A percentile compares a stretch with the other conserved stretches of the same genome.
Conservation (phyloP, 2,888 invertebrate species). For the Parnassius glacialis region DNA sequence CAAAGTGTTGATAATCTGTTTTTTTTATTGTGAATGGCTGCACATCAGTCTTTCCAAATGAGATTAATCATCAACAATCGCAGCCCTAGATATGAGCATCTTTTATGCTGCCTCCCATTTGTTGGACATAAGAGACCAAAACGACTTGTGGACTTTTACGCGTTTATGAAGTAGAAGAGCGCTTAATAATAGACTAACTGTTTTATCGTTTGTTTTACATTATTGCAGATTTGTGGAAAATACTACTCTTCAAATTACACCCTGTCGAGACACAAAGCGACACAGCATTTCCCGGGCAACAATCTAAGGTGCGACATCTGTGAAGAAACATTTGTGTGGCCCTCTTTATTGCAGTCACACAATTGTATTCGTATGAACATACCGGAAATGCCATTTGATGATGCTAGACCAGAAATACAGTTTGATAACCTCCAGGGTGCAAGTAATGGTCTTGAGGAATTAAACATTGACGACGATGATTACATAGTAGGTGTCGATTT, state of each 20-base stretch:
- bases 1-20: too few relatives aligned
- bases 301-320: slow-evolving; percentile 53
- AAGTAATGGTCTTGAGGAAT: slow-evolving; percentile 47
- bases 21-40: too few relatives aligned
- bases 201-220: too few relatives aligned
- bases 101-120: too few relatives aligned
- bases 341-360: slow-evolving; percentile 52
- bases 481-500: slow-evolving; percentile 56
- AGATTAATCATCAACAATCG: too few relatives aligned
- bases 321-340: slow-evolving; percentile 65
- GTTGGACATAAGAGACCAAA: too few relatives aligned
- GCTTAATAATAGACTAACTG: too few relatives aligned
- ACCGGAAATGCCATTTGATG: slow-evolving; percentile 59
- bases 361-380: slow-evolving; percentile 53
- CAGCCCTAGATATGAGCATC: too few relatives aligned
- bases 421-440: slow-evolving; percentile 48
- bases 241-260: slow-evolving; percentile 54
- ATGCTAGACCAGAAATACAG: slow-evolving; percentile 57
- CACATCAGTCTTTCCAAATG: too few relatives aligned
- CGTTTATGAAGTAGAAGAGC: too few relatives aligned
- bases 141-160: too few relatives aligned
- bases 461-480: slow-evolving; percentile 54
- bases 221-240: slow-evolving; percentile 55
- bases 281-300: slow-evolving; percentile 45
- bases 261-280: slow-evolving; percentile 55